Evolutionary conservation across 2,113 vertebrate genomes (phyloP), one percentile per base, ranked within the genome.

Genomic region (Oostethus manadensis): DNA sequence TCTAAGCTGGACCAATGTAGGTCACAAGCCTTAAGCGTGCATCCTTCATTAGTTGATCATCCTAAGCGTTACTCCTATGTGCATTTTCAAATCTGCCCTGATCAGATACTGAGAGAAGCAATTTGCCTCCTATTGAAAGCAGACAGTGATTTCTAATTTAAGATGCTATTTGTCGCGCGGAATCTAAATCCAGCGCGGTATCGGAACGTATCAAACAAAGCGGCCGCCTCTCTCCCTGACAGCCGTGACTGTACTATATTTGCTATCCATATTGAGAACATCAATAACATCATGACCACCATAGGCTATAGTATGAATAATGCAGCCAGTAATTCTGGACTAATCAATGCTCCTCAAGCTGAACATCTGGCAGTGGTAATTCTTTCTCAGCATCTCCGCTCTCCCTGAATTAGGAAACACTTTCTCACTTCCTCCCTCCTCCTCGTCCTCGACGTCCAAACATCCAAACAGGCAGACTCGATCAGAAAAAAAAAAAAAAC

Each of bases 301-400:
- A 85, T 81, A 78, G 83, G 82, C 83, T 83, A 71, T 80, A 73
- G 56, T 80, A 87, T 86, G 87, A 87, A 87, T 86, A 87, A 86
- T 84, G 81, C 82, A 82, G 79, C 76, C 74, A 73, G 78, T 87
- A 84, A 84, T 88, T 85, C 84, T 78, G 87, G 80, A 82, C 87
- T 84, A 86, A 88, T 88, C 85, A 88, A 87, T 88, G 87, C 84
- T 86, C 85, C 78, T 87, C 85, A 86, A 87, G 82, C 78, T 78
- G 82, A 88, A 88, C 87, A 88, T 88, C 87, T 88, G 87, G 85
- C 84, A 83, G 73, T 78, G 83, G 78, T 84, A 82, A 86, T 82
- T 86, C 80, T 82, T 86, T 79, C 82, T 80, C 82, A 68, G 82
- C 82, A 76, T 86, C 85, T 86, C 84, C 55, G 75, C 82, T 84